These are phyloP conservation scores for Lepidonotus clava DNA, from an alignment of 2,888 invertebrate species.

Conservation along the genomic window DNA sequence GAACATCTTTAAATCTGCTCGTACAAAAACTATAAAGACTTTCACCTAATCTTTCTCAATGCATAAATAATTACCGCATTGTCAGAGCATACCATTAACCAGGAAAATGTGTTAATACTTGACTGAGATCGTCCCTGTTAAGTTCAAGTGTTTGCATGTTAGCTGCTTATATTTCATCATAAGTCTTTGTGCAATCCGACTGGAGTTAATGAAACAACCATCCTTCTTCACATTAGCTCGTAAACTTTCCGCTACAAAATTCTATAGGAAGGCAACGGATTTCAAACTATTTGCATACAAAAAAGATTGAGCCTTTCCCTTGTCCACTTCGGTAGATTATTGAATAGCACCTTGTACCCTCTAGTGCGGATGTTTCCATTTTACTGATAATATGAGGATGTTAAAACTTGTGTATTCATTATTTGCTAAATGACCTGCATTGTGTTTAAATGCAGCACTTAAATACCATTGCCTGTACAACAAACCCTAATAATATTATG, in stretches of 20 bases:
- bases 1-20: background rate
- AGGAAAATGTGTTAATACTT: constrained; percentile 10
- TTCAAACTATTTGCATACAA: background rate
- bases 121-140: constrained; percentile 40
- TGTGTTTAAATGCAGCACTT: no score
- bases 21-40: background rate
- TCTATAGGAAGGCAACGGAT: constrained; percentile 14
- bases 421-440: no score
- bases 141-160: constrained; percentile 48
- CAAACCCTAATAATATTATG: no score
- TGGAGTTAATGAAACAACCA: background rate
- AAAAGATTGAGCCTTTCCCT: background rate
- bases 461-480: no score
- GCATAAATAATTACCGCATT: background rate
- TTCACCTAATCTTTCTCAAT: background rate
- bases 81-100: constrained; percentile 16
- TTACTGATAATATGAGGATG: no score
- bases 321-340: background rate
- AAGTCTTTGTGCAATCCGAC: constrained; percentile 53
- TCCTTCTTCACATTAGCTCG: background rate
- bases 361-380: background rate
- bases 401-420: no score
- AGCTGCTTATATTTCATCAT: constrained; percentile 35
- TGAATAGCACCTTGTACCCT: background rate
- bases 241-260: background rate